Conservation (phyloP, 1,140 invertebrate species). For the Drosophila equinoxialis region DNA sequence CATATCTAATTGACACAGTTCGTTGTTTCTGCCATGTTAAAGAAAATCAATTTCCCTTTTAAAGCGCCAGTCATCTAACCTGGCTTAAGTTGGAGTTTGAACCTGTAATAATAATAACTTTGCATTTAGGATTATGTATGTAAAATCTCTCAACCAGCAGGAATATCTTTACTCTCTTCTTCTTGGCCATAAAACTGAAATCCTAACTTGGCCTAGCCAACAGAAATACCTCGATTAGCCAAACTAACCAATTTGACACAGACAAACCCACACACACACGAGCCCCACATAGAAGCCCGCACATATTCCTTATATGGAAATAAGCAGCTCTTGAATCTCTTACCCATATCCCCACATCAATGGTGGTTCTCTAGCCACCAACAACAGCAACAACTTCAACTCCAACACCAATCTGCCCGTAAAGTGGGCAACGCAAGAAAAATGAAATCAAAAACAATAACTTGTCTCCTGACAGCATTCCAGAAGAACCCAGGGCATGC, state of each 20-base stretch:
- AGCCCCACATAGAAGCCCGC: not conserved
- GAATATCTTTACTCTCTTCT: slow-evolving; percentile 39
- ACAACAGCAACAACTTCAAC: slow-evolving; percentile 13
- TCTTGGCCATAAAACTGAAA: slow-evolving; percentile 53
- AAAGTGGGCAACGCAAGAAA: slow-evolving; percentile 70
- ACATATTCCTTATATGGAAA: slow-evolving; percentile 60
- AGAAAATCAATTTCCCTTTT: slow-evolving; percentile 2
- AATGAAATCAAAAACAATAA: slow-evolving; percentile 82
- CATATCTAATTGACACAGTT: slow-evolving; percentile 9
- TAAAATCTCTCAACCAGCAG: slow-evolving; percentile 31
- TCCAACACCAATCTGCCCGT: slow-evolving; percentile 32
- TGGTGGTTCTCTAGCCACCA: not conserved
- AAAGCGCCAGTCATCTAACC: not conserved
- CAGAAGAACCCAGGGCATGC: slow-evolving; percentile 65
- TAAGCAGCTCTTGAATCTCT: slow-evolving; percentile 56
- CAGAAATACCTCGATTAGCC: slow-evolving; percentile 74
- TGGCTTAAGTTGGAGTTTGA: not conserved
- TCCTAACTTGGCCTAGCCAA: slow-evolving; percentile 53
- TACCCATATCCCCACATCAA: slow-evolving; percentile 17
- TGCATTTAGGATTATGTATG: not conserved
- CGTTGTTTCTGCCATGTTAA: slow-evolving; percentile 1
- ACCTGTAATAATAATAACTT: not conserved
- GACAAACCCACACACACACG: not conserved
- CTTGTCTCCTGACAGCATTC: slow-evolving; percentile 80
- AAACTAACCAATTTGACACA: slow-evolving; percentile 72